Conservation (phyloP, 2,888 invertebrate genomes). For the Eudemis profundana region DNA sequence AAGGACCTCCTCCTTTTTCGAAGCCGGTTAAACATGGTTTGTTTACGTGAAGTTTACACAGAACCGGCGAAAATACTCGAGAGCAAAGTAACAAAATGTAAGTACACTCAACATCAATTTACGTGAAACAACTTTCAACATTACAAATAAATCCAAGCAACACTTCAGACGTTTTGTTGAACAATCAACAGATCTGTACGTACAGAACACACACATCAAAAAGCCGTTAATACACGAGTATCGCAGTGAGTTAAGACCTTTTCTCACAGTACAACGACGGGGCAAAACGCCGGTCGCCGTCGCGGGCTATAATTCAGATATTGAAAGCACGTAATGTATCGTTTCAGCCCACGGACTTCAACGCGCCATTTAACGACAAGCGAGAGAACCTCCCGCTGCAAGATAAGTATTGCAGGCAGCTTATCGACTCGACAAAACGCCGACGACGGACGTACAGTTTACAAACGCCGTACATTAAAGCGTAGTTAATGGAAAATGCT, state of each 20-base stretch:
- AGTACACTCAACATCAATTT: no score
- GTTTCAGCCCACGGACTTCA: constrained; percentile 9
- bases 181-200: neutral
- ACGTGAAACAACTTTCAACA: no score
- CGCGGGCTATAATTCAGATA: constrained; percentile 29
- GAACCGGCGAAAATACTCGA: no score
- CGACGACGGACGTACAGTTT: neutral
- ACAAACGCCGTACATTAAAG: neutral
- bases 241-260: neutral
- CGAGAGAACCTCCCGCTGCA: constrained; percentile 9
- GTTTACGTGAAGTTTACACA: no score
- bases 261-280: neutral
- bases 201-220: neutral
- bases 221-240: neutral
- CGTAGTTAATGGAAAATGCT: neutral
- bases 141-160: no score
- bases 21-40: no score
- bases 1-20: no score
- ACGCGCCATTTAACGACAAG: constrained; percentile 18
- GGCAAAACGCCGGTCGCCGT: constrained; percentile 1
- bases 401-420: neutral
- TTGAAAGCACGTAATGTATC: constrained; percentile 32
- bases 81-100: no score
- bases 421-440: constrained; percentile 1
- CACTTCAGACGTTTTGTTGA: neutral